Base-by-base conservation (phyloP, 2,888 invertebrate genomes). In the Tiliacea aurago region DNA sequence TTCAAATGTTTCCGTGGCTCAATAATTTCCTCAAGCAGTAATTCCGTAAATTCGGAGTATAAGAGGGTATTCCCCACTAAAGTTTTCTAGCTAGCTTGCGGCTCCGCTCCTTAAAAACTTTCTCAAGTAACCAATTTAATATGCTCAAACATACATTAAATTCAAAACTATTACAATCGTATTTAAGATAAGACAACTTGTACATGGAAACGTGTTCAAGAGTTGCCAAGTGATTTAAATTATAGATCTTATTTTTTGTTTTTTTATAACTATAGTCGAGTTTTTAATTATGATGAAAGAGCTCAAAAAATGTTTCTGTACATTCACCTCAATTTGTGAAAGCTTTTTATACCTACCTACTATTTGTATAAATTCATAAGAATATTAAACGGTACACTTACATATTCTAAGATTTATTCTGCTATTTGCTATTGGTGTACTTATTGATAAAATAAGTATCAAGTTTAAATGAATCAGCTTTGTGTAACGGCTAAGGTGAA, bases 141-240 rank as follows among this genome's bases (percentile, higher is more conserved):
- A 41, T 80, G 77, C 77, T 78, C 77, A 78, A 78, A 73, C 13
- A 45, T 79, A 55, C 28, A 69, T 47, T 33, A 78, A 71, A 72
- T 37, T 61, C 63, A 59, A 70, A 79, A 56, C 63, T 59, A 13
- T 45, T 62, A 45, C 20, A 61, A 9, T 45, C 20, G 33, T 64
- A 18, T 64, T 33, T 64, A 64, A 64, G 33, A 20, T 78, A 58
- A 58, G 56, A 78, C 70, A 61, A 61, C 41, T 76, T 70, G 11
- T 49, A 58, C 55, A 69, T 37, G 47, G 23, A n/a, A 28, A 37
- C 23, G 41, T 53, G 63, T 78, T 58, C 33, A 49, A 55, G 47
- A 41, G 59, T 64, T 59, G 72, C 76, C 51, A 76, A 59, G 63
- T 76, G 45, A 59, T 71, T 78, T 23, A 20, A 53, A 78, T 63